phyloP scores from a whole-genome alignment of 1,140 invertebrate genomes.

The Agraylea sexmaculata region DNA sequence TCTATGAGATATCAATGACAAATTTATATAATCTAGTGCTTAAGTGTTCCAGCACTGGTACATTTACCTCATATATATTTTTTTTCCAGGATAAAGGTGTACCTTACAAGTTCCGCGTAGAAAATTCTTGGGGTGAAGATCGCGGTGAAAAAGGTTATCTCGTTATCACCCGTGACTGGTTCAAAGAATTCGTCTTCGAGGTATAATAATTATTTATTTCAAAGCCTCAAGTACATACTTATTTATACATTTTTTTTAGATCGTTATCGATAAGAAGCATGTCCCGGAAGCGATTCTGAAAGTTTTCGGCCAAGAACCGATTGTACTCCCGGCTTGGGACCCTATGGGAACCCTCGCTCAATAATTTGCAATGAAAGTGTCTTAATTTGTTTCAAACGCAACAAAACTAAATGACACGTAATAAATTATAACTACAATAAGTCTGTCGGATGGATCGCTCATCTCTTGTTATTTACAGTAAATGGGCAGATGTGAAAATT shows the following conservation, averaged over 20 bases:
- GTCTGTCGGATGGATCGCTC: not conserved
- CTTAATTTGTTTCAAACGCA: not conserved
- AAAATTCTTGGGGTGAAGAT: constrained; percentile 88
- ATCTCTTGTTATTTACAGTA: not conserved
- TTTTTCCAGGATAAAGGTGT: constrained; percentile 47
- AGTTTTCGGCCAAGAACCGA: constrained; percentile 63
- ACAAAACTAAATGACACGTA: no score
- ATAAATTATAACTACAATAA: not conserved
- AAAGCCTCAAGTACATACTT: constrained; percentile 3
- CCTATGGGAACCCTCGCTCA: constrained; percentile 79
- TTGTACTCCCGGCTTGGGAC: constrained; percentile 80
- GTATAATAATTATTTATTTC: constrained; percentile 19
- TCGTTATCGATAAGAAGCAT: constrained; percentile 77
- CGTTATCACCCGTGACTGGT: constrained; percentile 74
- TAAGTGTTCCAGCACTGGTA: no score
- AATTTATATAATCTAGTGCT: no score
- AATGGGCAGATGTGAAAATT: not conserved
- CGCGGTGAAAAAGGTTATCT: constrained; percentile 80
- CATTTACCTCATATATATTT: no score
- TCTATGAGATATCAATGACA: no score
- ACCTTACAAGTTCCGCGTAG: constrained; percentile 66
- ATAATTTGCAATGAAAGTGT: constrained; percentile 13
- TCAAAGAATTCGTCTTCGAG: constrained; percentile 83
- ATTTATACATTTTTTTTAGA: constrained; percentile 25
- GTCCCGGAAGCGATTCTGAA: constrained; percentile 61